Conservation (phyloP, 92 coral and sea anemone genomes). For the Actinernus sp. region DNA sequence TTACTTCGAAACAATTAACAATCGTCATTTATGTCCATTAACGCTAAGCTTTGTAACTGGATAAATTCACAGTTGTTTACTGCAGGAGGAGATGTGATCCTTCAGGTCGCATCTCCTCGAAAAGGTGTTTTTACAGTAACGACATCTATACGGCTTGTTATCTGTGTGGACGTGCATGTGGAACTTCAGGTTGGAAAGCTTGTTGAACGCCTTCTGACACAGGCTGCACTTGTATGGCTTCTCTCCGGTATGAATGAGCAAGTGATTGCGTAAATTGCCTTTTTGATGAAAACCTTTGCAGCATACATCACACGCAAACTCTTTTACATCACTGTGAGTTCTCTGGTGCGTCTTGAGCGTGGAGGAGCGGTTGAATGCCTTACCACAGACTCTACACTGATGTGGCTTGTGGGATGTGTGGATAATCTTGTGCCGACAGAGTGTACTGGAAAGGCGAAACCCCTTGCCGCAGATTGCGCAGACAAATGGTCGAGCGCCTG, state of each 20-base stretch:
- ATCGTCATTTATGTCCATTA: no score
- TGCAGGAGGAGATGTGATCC: conserved; percentile 70
- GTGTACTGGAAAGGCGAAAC: conserved; percentile 95
- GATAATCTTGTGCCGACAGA: conserved; percentile 97
- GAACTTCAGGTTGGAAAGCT: conserved; percentile 95
- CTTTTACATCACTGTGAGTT: conserved; percentile 92
- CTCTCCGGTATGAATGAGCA: conserved; percentile 97
- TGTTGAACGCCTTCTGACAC: conserved; percentile 96
- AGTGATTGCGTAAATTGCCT: conserved; percentile 98
- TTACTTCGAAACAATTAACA: no score
- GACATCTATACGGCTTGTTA: conserved; percentile 94
- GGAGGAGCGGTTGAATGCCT: conserved; percentile 99
- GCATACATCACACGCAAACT: conserved; percentile 90
- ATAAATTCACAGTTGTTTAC: background rate
- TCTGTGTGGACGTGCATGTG: conserved; percentile 98
- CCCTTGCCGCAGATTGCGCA: conserved; percentile 99
- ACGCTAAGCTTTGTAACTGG: no score
- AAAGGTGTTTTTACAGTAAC: conserved; percentile 86
- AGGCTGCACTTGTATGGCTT: conserved; percentile 94
- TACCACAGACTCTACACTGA: conserved; percentile 91
- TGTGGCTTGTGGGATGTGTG: conserved; percentile 98
- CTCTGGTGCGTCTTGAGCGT: conserved; percentile 98
- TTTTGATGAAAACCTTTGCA: conserved; percentile 99
- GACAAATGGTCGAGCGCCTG: conserved; percentile 99
- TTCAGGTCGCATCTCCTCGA: conserved; percentile 97